These are phyloP conservation scores for Nycticryphes semicollaris DNA, from an alignment of 2,113 vertebrate genomes.

Conservation along the genomic window DNA sequence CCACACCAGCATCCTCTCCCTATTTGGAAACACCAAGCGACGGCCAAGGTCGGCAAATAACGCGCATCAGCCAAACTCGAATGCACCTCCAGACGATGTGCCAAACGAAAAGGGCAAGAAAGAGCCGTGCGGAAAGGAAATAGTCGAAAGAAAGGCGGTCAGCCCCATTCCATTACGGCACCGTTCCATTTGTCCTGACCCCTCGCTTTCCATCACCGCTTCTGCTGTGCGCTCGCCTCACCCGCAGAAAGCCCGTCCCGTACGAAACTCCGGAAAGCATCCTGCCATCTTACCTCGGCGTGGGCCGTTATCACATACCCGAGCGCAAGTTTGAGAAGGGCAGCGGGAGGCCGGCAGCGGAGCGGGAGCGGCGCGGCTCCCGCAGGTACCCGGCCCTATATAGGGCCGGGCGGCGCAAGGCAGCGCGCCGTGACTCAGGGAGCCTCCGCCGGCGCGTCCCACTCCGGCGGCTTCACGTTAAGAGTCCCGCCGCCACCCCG, in stretches of 20 bases:
- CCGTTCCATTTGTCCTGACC: neutral
- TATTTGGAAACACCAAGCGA: neutral
- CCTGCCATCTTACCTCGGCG: slow-evolving; percentile 41
- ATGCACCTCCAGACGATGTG: neutral
- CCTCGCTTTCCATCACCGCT: neutral
- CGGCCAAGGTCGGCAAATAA: neutral
- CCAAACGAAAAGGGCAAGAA: neutral
- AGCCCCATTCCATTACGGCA: neutral
- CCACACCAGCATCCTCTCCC: neutral
- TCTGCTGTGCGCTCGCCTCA: neutral
- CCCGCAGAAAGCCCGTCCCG: neutral
- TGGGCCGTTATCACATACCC: neutral
- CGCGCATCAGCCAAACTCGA: neutral
- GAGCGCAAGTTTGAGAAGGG: neutral
- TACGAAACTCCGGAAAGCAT: accelerated
- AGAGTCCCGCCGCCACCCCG: slow-evolving; percentile 67
- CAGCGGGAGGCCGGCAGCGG: neutral
- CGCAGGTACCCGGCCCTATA: slow-evolving; percentile 69
- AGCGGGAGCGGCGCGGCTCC: neutral
- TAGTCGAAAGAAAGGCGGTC: neutral
- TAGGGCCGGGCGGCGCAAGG: slow-evolving; percentile 54
- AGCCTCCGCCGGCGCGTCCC: slow-evolving; percentile 8
- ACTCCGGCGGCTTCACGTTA: slow-evolving; percentile 75
- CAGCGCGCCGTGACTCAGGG: slow-evolving; percentile 65
- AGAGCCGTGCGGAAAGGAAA: neutral